A percentile compares a stretch with the other conserved stretches of the same genome.
Conservation (phyloP, 1,140 invertebrate genomes). For the Eupristina koningsbergeri region DNA sequence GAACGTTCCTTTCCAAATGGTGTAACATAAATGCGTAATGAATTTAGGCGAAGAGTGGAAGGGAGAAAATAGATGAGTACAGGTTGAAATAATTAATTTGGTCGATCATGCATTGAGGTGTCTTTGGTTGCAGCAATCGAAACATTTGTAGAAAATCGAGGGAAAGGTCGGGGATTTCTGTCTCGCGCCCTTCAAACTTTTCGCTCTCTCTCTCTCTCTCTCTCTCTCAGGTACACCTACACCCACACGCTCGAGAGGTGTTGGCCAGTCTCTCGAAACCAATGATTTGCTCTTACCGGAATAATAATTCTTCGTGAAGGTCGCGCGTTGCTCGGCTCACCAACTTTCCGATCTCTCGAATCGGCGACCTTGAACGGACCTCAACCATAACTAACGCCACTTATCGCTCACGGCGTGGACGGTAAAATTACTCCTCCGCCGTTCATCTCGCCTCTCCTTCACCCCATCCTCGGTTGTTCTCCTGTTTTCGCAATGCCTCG, state of each 20-base stretch:
- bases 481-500: constrained; percentile 36
- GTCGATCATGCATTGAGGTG: too few relatives aligned
- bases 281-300: constrained; percentile 66
- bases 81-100: too few relatives aligned
- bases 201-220: constrained; percentile 51
- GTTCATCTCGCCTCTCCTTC: background rate
- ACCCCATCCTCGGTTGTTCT: background rate
- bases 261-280: constrained; percentile 56
- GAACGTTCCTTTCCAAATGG: background rate
- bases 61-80: too few relatives aligned
- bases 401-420: constrained; percentile 47
- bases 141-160: too few relatives aligned
- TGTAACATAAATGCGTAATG: too few relatives aligned
- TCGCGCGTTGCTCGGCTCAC: constrained; percentile 30
- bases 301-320: constrained; percentile 63
- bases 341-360: constrained; percentile 57
- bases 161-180: too few relatives aligned
- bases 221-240: constrained; percentile 54
- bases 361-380: constrained; percentile 58
- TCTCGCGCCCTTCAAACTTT: background rate
- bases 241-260: constrained; percentile 42
- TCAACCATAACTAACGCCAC: constrained; percentile 58
- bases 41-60: too few relatives aligned
- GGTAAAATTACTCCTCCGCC: constrained; percentile 47
- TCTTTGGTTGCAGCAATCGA: too few relatives aligned